phyloP scores from a whole-genome alignment of 1,140 invertebrate genomes.

The Trypoxylus dichotomus region DNA sequence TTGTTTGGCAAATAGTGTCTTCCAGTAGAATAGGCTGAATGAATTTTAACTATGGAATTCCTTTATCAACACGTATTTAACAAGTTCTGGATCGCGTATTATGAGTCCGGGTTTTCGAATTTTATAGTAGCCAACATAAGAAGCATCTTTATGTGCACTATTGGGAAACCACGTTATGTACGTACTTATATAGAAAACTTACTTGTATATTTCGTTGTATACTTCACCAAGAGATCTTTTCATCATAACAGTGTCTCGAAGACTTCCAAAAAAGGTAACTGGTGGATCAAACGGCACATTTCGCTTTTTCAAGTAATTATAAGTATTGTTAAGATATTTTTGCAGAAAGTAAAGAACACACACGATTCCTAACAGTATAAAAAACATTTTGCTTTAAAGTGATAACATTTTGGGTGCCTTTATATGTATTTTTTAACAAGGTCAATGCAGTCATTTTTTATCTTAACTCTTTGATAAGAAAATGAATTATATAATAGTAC shows the following conservation, averaged over 20 bases:
- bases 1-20: too few relatives aligned
- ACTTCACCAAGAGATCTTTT: slow-evolving; percentile 31
- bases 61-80: slow-evolving; percentile 54
- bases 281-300: slow-evolving; percentile 42
- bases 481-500: too few relatives aligned
- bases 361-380: neutral
- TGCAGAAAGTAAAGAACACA: neutral
- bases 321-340: slow-evolving; percentile 31
- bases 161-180: neutral
- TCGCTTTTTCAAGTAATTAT: slow-evolving; percentile 42
- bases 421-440: neutral
- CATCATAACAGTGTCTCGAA: slow-evolving; percentile 37
- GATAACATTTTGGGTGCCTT: neutral
- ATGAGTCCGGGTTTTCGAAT: slow-evolving; percentile 46
- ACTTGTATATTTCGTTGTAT: slow-evolving; percentile 39
- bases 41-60: slow-evolving; percentile 50
- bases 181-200: slow-evolving; percentile 28
- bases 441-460: neutral
- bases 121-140: slow-evolving; percentile 45
- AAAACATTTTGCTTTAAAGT: neutral
- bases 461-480: too few relatives aligned
- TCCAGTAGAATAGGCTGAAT: neutral
- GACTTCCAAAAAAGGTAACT: slow-evolving; percentile 46
- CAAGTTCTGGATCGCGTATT: slow-evolving; percentile 53
- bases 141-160: slow-evolving; percentile 40